Base-by-base conservation (phyloP, 2,113 vertebrate species). In the Xiphorhynchus elegans region DNA sequence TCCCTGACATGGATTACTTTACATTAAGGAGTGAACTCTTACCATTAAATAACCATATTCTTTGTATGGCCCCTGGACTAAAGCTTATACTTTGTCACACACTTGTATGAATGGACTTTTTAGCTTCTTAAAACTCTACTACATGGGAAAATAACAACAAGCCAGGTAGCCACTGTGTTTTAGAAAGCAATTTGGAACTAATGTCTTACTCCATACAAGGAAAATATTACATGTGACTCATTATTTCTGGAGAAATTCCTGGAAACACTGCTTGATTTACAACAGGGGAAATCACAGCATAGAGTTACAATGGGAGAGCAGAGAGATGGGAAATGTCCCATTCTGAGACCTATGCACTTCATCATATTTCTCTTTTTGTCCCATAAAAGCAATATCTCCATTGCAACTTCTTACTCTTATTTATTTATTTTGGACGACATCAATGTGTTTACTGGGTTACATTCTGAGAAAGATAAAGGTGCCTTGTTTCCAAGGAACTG, bases 1-100 rank as follows among this genome's bases (percentile, higher is more conserved):
- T 97, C 92, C 96, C 84, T 96, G 94, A 96, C 97, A 97, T 31
- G 9, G 79, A 97, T 96, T 96, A 73, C 75, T 95, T 97, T 95
- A 78, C 81, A 76, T 95, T 96, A 96, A 97, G 96, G 84, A 90
- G 80, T 60, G 78, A 97, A 95, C 39, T 89, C 69, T 70, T 92
- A 96, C 75, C 77, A 90, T 60, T 96, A 89, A 90, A 92, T 68
- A 80, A 82, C 74, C 40, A n/a, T 72, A 47, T 37, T 86, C 77
- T 79, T 92, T 67, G 20, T 29, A 24, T 50, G 69, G 49, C 49
- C 42, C 95, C 80, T 91, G 80, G 40, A 56, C 49, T 18, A 42
- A 84, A 67, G 72, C 47, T 82, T 46, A 26, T 91, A 42, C 40
- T 62, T n/a, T 55, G 19, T 28, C 37, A 75, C 24, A 63, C 46